These are phyloP conservation scores for Vidua chalybeata DNA, from an alignment of 2,113 vertebrate genomes.

Conservation along the genomic window DNA sequence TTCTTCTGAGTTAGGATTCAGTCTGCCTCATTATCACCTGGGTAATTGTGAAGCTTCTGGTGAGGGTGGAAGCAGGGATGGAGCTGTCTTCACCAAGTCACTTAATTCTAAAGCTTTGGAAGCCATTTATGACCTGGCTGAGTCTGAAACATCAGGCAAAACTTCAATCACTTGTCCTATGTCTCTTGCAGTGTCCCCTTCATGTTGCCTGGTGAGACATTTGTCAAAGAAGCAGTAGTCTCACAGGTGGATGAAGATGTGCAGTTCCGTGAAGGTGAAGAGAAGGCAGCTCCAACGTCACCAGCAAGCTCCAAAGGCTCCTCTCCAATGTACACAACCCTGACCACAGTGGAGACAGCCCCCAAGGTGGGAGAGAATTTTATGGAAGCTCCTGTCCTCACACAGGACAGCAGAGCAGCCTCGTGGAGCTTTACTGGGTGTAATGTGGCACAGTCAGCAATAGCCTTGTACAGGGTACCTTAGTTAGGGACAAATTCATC, in stretches of 20 bases:
- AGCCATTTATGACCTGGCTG: not conserved
- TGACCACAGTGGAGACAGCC: constrained; percentile 75
- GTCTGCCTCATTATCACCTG: not conserved
- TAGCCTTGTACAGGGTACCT: not conserved
- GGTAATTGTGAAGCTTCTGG: fast-evolving
- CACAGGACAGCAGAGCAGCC: no score
- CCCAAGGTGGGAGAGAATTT: constrained; percentile 69
- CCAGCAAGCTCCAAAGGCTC: constrained; percentile 81
- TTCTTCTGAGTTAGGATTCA: not conserved
- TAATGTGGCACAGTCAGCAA: fast-evolving
- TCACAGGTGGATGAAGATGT: constrained; percentile 87
- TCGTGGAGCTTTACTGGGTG: fast-evolving
- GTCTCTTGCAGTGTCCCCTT: constrained; percentile 75
- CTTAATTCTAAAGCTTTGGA: not conserved
- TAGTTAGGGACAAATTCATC: not conserved
- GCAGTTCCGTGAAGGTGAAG: constrained; percentile 89
- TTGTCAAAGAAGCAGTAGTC: constrained; percentile 81
- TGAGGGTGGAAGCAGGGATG: fast-evolving
- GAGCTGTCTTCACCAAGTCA: not conserved
- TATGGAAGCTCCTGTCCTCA: not conserved
- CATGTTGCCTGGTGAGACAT: constrained; percentile 75
- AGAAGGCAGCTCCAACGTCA: constrained; percentile 79
- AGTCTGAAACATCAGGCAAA: not conserved
- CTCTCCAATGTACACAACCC: constrained; percentile 74
- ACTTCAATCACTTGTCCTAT: not conserved